Base-by-base conservation (phyloP, 2,113 vertebrate genomes). In the Kryptolebias marmoratus region DNA sequence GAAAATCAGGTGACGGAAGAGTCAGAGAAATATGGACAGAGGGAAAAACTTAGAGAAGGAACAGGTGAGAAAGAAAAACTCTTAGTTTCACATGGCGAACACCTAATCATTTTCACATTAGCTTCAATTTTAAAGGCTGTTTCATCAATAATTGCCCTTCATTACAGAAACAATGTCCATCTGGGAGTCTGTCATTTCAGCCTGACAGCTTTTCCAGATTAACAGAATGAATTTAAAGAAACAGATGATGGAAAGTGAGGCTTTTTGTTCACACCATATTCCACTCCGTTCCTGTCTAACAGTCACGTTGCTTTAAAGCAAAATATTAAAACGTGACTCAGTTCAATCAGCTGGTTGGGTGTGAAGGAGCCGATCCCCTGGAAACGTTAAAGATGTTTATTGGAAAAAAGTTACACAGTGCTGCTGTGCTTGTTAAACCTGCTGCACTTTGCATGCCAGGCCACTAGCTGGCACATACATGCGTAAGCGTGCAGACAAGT, bases 111-210 rank as follows among this genome's bases (percentile, higher is more conserved):
- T 10, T 1, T 77, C 74, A 85, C 76, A 85, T 79, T 72, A 82
- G 50, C 64, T 71, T 42, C 71, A 61, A 64, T 64, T 84, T 84
- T 64, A 68, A 79, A 73, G 69, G 68, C 73, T 70, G 53, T 59
- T 84, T 73, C 67, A 60, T 76, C 39, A 84, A 71, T 83, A 71
- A 89, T 88, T 88, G 58, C 8, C 77, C 31, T 2, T 86, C 77
- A 86, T 85, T 87, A 87, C 0, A 18, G 9, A 28, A 47, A 81
- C 73, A 74, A 64, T 67, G 56, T 68, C 61, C 55, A 59, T 80
- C 39, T 39, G 57, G 42, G 48, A 5, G 4, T 18, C 49, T 52
- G 49, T n/a, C 11, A 2, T 22, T 22, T 22, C 22, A 22, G 22
- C 22, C 22, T 22, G 22, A 22, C 22, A 22, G 22, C 22, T 22